Evolutionary conservation across 2,797 vertebrate genomes (phyloP).

Genomic region (Phrynocephalus forsythii): DNA sequence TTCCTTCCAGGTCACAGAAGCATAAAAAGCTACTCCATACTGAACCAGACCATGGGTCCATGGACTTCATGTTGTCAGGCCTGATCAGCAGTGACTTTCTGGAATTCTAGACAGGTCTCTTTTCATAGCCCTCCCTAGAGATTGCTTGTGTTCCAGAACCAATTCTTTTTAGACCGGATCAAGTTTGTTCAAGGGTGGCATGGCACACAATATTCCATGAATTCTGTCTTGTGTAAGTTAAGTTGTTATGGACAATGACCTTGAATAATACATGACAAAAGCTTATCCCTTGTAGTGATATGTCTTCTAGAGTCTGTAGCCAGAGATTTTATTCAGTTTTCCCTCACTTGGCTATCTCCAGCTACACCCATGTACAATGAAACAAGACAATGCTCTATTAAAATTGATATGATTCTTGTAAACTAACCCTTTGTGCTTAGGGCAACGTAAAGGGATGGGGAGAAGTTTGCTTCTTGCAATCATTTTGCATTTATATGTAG

Average conservation of each 20-base stretch:
- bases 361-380: neutral
- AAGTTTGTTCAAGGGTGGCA: too few species aligned
- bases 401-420: constrained; percentile 26
- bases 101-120: too few species aligned
- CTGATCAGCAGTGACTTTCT: too few species aligned
- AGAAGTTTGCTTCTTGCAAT: neutral
- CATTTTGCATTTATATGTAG: neutral
- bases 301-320: neutral
- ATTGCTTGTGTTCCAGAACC: too few species aligned
- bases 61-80: too few species aligned
- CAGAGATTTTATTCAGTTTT: neutral
- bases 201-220: neutral
- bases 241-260: neutral
- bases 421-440: constrained; percentile 11
- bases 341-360: neutral
- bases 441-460: neutral
- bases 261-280: neutral
- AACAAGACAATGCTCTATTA: constrained; percentile 22
- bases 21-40: too few species aligned
- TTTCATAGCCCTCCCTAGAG: too few species aligned
- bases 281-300: neutral
- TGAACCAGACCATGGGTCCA: too few species aligned
- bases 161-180: too few species aligned
- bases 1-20: neutral
- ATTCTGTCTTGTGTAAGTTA: neutral